A percentile compares a stretch with the other conserved stretches of the same genome.
These are phyloP conservation scores for Potamarius usumacintae DNA, from an alignment of 2,113 vertebrate species.

Conservation along the genomic window DNA sequence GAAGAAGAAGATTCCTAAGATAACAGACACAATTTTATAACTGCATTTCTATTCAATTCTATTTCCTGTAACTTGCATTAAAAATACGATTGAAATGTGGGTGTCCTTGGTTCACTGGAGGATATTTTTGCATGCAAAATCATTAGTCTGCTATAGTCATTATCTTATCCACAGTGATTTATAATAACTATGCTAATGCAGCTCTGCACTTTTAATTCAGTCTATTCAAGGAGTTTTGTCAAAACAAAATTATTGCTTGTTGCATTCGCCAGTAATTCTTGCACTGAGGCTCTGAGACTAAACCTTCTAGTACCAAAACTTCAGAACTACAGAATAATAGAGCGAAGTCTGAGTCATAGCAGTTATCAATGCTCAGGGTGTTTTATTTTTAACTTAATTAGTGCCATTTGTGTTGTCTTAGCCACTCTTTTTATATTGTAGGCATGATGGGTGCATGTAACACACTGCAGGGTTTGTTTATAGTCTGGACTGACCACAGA, in stretches of 20 bases:
- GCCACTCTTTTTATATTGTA: background rate
- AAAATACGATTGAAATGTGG: background rate
- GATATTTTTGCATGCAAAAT: background rate
- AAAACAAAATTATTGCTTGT: background rate
- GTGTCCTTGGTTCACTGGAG: slow-evolving; percentile 9
- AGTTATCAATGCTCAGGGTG: background rate
- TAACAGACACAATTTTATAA: background rate
- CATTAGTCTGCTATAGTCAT: slow-evolving; percentile 31
- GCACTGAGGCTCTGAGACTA: background rate
- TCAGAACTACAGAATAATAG: background rate
- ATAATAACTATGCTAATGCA: background rate
- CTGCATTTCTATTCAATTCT: too few relatives aligned
- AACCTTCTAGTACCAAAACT: background rate
- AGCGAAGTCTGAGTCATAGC: background rate
- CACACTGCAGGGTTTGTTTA: background rate
- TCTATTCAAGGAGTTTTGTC: background rate
- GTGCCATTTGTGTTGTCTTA: background rate
- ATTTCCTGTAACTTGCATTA: background rate
- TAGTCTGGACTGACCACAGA: slow-evolving; percentile 25
- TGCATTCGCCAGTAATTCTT: background rate
- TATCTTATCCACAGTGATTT: slow-evolving; percentile 1
- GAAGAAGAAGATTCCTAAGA: background rate
- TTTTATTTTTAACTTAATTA: background rate
- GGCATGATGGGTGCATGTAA: background rate
- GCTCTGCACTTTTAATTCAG: background rate